Conservation (phyloP, 1,140 invertebrate species). For the Palaemon carinicauda region DNA sequence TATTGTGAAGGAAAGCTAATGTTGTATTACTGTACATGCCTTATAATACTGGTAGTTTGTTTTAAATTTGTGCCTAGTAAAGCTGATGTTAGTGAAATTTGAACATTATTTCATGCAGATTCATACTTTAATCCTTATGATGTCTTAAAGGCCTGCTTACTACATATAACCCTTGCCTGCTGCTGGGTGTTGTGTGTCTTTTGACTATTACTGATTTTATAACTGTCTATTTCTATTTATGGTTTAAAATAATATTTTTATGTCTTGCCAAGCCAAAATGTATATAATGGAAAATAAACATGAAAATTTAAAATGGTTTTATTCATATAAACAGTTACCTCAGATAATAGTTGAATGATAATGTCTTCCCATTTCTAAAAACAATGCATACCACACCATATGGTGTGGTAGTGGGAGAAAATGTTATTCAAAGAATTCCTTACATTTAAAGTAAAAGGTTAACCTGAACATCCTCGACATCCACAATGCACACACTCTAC, state of each 20-base stretch:
- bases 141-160: not conserved
- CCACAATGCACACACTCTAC: constrained; percentile 98
- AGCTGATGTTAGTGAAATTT: too few species aligned
- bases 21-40: too few species aligned
- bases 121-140: too few species aligned
- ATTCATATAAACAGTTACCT: not conserved
- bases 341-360: not conserved
- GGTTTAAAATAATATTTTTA: constrained; percentile 38
- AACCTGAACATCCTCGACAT: constrained; percentile 93
- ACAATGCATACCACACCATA: constrained; percentile 59
- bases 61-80: too few species aligned
- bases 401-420: not conserved
- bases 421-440: not conserved
- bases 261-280: constrained; percentile 34
- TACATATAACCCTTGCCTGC: not conserved
- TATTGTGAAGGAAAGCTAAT: too few species aligned
- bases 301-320: not conserved
- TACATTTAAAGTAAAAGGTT: not conserved
- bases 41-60: too few species aligned
- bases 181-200: not conserved
- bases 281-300: constrained; percentile 20
- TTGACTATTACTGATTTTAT: not conserved
- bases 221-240: constrained; percentile 31
- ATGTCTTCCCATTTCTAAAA: too few species aligned
- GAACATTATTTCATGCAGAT: too few species aligned